Evolutionary conservation across 2,797 vertebrate species (phyloP).

Genomic region (Pangasius mekongensis): DNA sequence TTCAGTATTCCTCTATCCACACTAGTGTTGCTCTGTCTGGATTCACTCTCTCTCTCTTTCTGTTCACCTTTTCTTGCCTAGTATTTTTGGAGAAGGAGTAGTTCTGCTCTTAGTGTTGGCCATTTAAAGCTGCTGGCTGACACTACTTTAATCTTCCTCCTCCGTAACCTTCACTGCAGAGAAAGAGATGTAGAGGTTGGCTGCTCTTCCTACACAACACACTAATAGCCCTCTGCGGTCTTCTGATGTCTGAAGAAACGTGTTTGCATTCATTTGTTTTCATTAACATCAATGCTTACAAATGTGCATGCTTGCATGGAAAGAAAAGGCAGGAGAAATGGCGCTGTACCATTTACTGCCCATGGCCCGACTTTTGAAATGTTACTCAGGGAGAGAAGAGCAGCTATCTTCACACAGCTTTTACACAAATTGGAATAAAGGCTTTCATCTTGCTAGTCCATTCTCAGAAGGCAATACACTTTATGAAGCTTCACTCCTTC

Average conservation of each 20-base stretch:
- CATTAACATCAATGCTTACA: slow-evolving; percentile 63
- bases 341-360: slow-evolving; percentile 38
- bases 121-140: slow-evolving; percentile 71
- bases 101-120: slow-evolving; percentile 63
- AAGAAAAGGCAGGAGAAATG: slow-evolving; percentile 54
- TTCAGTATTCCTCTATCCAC: slow-evolving; percentile 63
- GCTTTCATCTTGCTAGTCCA: slow-evolving; percentile 34
- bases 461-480: slow-evolving; percentile 35
- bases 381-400: slow-evolving; percentile 36
- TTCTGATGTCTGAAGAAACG: slow-evolving; percentile 35
- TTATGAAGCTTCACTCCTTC: slow-evolving; percentile 26
- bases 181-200: slow-evolving; percentile 61
- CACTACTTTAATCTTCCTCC: slow-evolving; percentile 77
- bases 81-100: slow-evolving; percentile 49
- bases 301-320: slow-evolving; percentile 47
- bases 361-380: slow-evolving; percentile 42
- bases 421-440: slow-evolving; percentile 38
- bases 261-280: slow-evolving; percentile 73
- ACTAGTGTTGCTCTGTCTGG: slow-evolving; percentile 57
- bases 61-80: slow-evolving; percentile 34
- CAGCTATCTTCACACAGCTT: slow-evolving; percentile 38
- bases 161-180: slow-evolving; percentile 72
- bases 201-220: slow-evolving; percentile 56
- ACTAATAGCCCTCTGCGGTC: slow-evolving; percentile 18
- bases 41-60: slow-evolving; percentile 49